Conservation (phyloP, 2,113 vertebrate genomes). For the Pluvialis apricaria region DNA sequence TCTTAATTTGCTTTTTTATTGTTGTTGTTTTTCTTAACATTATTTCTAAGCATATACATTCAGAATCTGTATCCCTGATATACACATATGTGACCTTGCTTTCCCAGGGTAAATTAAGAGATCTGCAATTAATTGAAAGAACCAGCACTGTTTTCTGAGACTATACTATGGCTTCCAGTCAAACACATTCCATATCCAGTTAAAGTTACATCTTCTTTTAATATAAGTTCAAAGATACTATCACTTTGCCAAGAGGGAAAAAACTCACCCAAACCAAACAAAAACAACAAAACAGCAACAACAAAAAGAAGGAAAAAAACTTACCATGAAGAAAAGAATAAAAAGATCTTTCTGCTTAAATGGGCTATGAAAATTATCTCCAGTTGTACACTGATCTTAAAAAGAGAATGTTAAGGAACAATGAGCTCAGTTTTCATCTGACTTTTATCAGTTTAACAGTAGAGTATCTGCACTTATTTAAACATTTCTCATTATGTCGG, state of each 20-base stretch:
- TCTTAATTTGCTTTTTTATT: not conserved
- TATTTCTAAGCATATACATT: not conserved
- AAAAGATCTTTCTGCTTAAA: not conserved
- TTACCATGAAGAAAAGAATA: not conserved
- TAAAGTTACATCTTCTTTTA: constrained; percentile 40
- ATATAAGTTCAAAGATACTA: constrained; percentile 2
- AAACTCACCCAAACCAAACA: not conserved
- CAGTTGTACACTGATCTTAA: not conserved
- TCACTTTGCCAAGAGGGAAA: not conserved
- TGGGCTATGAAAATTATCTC: not conserved
- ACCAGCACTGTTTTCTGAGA: not conserved
- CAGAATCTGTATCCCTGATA: not conserved
- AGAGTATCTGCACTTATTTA: not conserved
- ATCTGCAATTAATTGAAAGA: constrained; percentile 15
- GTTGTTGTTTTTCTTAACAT: not conserved
- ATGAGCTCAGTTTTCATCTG: not conserved
- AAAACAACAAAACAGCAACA: not conserved
- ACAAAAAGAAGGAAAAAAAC: not conserved
- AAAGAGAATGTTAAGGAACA: not conserved
- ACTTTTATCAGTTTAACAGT: not conserved
- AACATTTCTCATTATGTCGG: not conserved
- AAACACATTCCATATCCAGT: not conserved
- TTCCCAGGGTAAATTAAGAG: not conserved
- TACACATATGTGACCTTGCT: not conserved
- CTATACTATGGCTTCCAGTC: not conserved